Evolutionary conservation across 2,797 vertebrate genomes (phyloP).

Genomic region (Parauchenoglanis punctatus): DNA sequence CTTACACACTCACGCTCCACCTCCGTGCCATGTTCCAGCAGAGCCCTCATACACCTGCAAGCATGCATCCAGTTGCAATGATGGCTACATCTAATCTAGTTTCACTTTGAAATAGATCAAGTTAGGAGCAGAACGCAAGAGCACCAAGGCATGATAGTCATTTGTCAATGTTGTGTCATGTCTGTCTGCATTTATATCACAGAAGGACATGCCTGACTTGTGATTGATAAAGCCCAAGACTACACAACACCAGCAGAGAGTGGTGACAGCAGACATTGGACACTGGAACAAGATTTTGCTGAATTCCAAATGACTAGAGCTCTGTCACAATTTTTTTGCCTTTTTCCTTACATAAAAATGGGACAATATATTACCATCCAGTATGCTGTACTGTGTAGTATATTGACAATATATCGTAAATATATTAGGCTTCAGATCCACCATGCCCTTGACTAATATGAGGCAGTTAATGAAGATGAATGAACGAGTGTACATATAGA

Average conservation of each 20-base stretch:
- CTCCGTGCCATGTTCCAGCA: slow-evolving; percentile 83
- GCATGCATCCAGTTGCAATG: slow-evolving; percentile 66
- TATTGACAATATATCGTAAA: not conserved
- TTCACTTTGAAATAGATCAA: not conserved
- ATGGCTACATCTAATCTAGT: slow-evolving; percentile 1
- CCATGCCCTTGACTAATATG: not conserved
- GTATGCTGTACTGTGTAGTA: not conserved
- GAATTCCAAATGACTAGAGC: not conserved
- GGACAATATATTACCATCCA: not conserved
- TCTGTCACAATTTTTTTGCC: not conserved
- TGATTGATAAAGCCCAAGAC: not conserved
- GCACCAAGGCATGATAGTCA: not conserved
- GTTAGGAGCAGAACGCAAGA: not conserved
- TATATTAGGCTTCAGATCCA: not conserved
- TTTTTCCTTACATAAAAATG: not conserved
- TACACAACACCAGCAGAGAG: not conserved
- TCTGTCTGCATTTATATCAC: not conserved
- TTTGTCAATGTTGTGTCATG: slow-evolving; percentile 1
- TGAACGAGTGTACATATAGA: too few relatives aligned
- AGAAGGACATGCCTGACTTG: not conserved
- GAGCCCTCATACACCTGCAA: slow-evolving; percentile 84
- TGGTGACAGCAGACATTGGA: not conserved
- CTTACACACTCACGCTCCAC: slow-evolving; percentile 79
- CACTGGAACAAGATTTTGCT: not conserved
- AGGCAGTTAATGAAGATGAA: not conserved